Base-by-base conservation (phyloP, 2,888 invertebrate species). In the Parochlus steinenii region DNA sequence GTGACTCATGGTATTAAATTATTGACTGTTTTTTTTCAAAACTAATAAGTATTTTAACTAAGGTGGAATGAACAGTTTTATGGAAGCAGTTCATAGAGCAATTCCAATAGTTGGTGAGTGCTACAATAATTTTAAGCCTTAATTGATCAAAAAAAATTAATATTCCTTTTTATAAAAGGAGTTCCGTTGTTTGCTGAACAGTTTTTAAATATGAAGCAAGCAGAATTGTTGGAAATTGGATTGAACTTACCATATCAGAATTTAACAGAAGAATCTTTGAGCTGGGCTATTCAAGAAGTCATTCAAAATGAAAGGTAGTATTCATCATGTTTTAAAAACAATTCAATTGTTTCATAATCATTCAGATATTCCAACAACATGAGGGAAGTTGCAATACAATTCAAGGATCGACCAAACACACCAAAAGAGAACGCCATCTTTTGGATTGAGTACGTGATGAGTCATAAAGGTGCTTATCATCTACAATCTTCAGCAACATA, bases 111-210 rank as follows among this genome's bases (percentile, higher is more conserved):
- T 30, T 17, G 30, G 30, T 8, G 6, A n/a, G n/a, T n/a, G n/a
- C n/a, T n/a, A n/a, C n/a, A n/a, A n/a, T n/a, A n/a, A n/a, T n/a
- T n/a, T n/a, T n/a, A n/a, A n/a, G n/a, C n/a, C n/a, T n/a, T n/a
- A n/a, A n/a, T n/a, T n/a, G n/a, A n/a, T n/a, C n/a, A n/a, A n/a
- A n/a, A n/a, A n/a, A n/a, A n/a, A n/a, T n/a, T n/a, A n/a, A n/a
- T n/a, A n/a, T n/a, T n/a, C n/a, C n/a, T n/a, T n/a, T n/a, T n/a
- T n/a, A n/a, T n/a, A n/a, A n/a, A n/a, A n/a, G 36, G 36, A 22
- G 23, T 36, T 6, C 36, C 36, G 17, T 8, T 30, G 3, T 36
- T 36, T n/a, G 36, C 30, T 29, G 36, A 36, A 24, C 36, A 36
- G n/a, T 17, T 19, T 14, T 24, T 36, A 30, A 36, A 36, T 23